Evolutionary conservation across 2,888 invertebrate species (phyloP).

Genomic region (Acrobasis consociella): DNA sequence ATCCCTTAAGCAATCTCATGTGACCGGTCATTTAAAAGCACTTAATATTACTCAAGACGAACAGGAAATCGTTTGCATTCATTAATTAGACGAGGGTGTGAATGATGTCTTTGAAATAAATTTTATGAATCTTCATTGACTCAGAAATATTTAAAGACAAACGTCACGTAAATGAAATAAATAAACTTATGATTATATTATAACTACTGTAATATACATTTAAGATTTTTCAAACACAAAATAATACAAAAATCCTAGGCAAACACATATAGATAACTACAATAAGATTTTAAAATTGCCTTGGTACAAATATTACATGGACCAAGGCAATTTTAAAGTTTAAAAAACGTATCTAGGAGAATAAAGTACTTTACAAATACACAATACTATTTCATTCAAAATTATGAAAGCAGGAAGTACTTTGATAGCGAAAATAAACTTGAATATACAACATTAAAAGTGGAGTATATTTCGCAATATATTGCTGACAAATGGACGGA

Average conservation of each 20-base stretch:
- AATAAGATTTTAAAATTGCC: too few relatives aligned
- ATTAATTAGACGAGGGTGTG: conserved; percentile 1
- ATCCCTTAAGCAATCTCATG: conserved; percentile 22
- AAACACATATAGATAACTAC: neutral
- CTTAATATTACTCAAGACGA: conserved; percentile 4
- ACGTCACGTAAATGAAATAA: too few relatives aligned
- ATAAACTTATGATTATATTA: too few relatives aligned
- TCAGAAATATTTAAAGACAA: neutral
- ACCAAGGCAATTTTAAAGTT: neutral
- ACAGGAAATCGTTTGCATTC: conserved; percentile 13
- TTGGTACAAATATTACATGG: neutral
- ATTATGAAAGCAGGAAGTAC: neutral
- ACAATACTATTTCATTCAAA: conserved; percentile 5
- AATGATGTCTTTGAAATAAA: neutral
- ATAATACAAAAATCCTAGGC: neutral
- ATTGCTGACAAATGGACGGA: conserved; percentile 23
- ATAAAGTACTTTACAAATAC: neutral
- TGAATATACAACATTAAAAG: neutral
- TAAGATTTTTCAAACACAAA: neutral
- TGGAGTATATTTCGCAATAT: conserved; percentile 8
- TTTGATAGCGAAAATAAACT: neutral
- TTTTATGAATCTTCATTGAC: neutral
- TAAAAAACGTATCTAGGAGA: neutral
- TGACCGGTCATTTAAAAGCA: conserved; percentile 13
- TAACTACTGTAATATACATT: neutral